A percentile compares a stretch with the other conserved stretches of the same genome.
phyloP scores from a whole-genome alignment of 2,113 vertebrate genomes.

The Gobius niger region DNA sequence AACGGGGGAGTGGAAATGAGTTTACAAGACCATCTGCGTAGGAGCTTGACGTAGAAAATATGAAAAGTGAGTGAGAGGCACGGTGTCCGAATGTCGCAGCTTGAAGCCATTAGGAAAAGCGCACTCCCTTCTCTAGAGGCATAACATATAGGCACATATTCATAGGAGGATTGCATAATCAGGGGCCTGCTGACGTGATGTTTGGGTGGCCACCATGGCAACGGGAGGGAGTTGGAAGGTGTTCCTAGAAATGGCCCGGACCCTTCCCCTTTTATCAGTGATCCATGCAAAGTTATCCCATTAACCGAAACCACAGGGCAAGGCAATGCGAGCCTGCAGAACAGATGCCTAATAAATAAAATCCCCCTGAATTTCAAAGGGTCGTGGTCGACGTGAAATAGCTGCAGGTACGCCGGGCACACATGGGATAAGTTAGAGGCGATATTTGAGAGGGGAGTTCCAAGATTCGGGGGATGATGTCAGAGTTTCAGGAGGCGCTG shows the following conservation, averaged over 20 bases:
- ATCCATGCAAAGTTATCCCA: not conserved
- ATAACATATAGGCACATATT: conserved; percentile 28
- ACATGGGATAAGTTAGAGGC: conserved; percentile 44
- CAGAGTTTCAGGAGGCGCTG: conserved; percentile 32
- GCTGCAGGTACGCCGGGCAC: conserved; percentile 26
- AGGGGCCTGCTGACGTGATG: conserved; percentile 51
- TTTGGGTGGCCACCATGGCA: conserved; percentile 31
- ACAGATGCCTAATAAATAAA: conserved; percentile 2
- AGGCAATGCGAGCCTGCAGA: not conserved
- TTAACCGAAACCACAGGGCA: not conserved
- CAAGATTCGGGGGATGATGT: conserved; percentile 28
- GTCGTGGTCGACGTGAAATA: not conserved
- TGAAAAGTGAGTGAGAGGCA: conserved; percentile 9
- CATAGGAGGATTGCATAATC: conserved; percentile 60
- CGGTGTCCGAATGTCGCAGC: conserved; percentile 56
- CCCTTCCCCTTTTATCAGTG: conserved; percentile 2
- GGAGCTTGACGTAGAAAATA: conserved; percentile 17
- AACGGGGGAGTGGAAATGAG: conserved; percentile 12
- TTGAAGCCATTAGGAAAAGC: conserved; percentile 63
- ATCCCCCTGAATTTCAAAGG: not conserved
- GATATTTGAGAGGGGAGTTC: conserved; percentile 39
- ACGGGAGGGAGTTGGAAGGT: conserved; percentile 45
- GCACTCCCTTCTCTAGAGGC: conserved; percentile 48
- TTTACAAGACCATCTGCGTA: conserved; percentile 31
- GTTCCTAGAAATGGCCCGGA: conserved; percentile 34